Percentiles rank a stretch among this genome's conserved stretches.
phyloP scores from a whole-genome alignment of 2,797 vertebrate genomes.

The Phrynocephalus guinanensis region DNA sequence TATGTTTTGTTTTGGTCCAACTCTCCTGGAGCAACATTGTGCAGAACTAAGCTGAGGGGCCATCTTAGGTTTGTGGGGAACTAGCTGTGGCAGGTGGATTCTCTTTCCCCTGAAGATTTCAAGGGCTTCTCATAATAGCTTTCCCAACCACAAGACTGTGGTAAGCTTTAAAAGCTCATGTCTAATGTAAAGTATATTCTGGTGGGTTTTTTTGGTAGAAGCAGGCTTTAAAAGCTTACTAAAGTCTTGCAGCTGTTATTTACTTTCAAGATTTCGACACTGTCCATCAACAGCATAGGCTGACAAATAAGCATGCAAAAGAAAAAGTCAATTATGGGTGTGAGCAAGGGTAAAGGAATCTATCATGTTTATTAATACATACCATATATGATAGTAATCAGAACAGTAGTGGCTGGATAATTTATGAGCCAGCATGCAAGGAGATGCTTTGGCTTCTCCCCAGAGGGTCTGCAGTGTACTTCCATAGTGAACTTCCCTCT shows the following conservation, averaged over 20 bases:
- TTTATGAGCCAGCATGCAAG: constrained; percentile 27
- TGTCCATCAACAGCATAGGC: neutral
- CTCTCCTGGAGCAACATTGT: neutral
- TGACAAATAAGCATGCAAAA: neutral
- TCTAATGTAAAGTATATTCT: neutral
- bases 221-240: no score
- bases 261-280: neutral
- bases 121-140: constrained; percentile 7
- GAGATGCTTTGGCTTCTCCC: constrained; percentile 28
- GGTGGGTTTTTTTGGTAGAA: no score
- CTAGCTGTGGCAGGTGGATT: neutral
- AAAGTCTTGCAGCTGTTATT: no score
- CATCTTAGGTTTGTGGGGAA: neutral
- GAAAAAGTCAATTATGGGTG: neutral
- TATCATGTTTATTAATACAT: constrained; percentile 49
- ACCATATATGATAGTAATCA: constrained; percentile 40
- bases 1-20: neutral
- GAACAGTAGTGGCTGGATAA: constrained; percentile 24
- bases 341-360: neutral
- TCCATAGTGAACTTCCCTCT: constrained; percentile 35
- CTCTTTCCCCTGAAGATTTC: neutral
- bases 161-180: neutral
- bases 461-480: constrained; percentile 27
- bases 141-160: neutral
- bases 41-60: neutral